These are phyloP conservation scores for Amphipyra berbera DNA, from an alignment of 2,888 invertebrate species.

Conservation along the genomic window DNA sequence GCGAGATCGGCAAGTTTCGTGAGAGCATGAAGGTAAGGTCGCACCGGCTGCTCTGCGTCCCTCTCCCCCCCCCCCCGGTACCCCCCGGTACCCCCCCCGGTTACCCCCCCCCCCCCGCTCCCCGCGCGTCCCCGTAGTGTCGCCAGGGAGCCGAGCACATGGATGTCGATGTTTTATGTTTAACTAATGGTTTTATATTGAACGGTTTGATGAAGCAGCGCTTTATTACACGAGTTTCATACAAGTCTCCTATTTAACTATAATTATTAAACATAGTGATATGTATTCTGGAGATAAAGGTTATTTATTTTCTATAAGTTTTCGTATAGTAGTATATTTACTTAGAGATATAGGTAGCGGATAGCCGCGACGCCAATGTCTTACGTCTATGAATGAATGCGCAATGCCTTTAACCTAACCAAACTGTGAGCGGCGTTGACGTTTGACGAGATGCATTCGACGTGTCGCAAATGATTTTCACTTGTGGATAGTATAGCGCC, in stretches of 20 bases:
- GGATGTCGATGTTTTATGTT: conserved; percentile 27
- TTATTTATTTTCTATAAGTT: too few relatives aligned
- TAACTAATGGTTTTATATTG: conserved; percentile 48
- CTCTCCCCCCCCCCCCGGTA: not conserved
- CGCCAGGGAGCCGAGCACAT: conserved; percentile 26
- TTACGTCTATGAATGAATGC: too few relatives aligned
- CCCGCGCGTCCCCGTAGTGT: conserved; percentile 6
- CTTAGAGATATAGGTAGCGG: too few relatives aligned
- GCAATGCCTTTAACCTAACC: too few relatives aligned
- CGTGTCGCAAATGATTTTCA: too few relatives aligned
- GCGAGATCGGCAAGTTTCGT: conserved; percentile 99
- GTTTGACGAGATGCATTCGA: too few relatives aligned
- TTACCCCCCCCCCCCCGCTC: not conserved
- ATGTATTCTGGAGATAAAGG: not conserved
- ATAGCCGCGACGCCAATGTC: too few relatives aligned
- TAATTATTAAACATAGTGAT: too few relatives aligned
- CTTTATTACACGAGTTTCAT: conserved; percentile 48
- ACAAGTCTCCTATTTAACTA: not conserved
- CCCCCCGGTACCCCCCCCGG: not conserved
- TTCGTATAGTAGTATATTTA: too few relatives aligned
- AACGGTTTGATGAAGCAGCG: conserved; percentile 49
- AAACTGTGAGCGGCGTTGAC: too few relatives aligned
- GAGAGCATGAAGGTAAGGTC: conserved; percentile 98
- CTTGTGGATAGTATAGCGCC: too few relatives aligned
- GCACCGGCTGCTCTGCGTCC: conserved; percentile 23